Evolutionary conservation across 2,888 invertebrate genomes (phyloP), one percentile per base, ranked within the genome.

Genomic region (Ligdia adustata): DNA sequence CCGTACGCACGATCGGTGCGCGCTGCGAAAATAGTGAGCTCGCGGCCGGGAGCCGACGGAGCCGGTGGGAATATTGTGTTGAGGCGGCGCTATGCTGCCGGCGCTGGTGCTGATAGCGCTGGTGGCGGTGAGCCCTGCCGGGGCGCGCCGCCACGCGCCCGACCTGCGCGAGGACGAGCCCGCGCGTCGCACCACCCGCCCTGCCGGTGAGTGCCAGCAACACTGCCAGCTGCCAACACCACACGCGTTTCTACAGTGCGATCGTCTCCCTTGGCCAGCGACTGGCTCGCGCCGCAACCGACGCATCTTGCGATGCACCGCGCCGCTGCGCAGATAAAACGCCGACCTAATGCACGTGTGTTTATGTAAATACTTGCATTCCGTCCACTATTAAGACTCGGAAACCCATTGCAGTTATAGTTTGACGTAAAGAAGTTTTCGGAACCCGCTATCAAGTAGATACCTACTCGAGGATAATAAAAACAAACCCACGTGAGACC

Each of bases 121-220:
- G 80, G 77, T 71, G 66, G 74, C 72, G 66, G 66, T 70, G 69
- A 72, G 64, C 31, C 61, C 78, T 78, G 42, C 83, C 87, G 60
- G 93, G 78, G 91, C 92, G 60, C 91, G 93, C 40, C 92, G 93
- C 91, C 72, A 89, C 90, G 64, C 90, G 93, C 57, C 47, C 35
- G 47, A 47, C 47, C 66, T 72, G 69, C 72, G 65, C 27, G 52
- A 47, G 47, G 55, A 56, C 50, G 53, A 44, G 52, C 62, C 79
- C 80, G 56, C 82, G 91, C 92, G 60, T 90, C 93, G 41, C 92
- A 93, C 92, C 72, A 89, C 89, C 62, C 90, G 93, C 58, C 92
- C 93, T 69, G 93, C 93, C 82, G 94, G 94, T 94, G 83, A 93
- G 93, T 91, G 61, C 31, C n/a, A n/a, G n/a, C n/a, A n/a, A n/a